Evolutionary conservation across 2,113 vertebrate genomes (phyloP).

Genomic region (Erythrolamprus reginae): DNA sequence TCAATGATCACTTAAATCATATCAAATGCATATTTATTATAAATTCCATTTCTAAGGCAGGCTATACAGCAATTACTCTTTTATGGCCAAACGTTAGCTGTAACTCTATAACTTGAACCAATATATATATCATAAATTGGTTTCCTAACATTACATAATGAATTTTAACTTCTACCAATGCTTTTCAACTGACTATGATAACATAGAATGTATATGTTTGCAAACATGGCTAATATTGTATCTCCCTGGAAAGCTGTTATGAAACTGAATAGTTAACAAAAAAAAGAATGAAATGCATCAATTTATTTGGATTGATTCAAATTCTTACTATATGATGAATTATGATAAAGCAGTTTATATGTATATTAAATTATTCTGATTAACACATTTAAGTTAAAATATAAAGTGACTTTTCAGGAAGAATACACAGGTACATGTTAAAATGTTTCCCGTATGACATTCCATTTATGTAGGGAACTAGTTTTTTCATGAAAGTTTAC

Average conservation of each 20-base stretch:
- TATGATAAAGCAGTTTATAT: neutral
- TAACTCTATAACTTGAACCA: neutral
- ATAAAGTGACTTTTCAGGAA: neutral
- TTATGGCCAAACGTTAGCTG: neutral
- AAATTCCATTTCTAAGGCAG: neutral
- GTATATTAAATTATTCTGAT: neutral
- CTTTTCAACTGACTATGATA: neutral
- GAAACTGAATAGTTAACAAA: neutral
- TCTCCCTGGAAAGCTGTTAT: constrained; percentile 3
- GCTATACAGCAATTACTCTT: neutral
- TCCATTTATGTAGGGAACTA: neutral
- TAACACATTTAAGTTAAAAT: constrained; percentile 4
- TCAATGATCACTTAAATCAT: neutral
- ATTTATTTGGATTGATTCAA: constrained; percentile 36
- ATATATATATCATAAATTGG: neutral
- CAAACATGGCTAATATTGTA: neutral
- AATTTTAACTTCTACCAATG: neutral
- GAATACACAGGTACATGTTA: neutral
- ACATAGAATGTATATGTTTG: neutral
- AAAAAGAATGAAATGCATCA: constrained; percentile 35
- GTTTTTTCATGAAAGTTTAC: neutral
- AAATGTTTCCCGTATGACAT: neutral
- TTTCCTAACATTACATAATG: neutral
- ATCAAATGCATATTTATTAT: neutral
- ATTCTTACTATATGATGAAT: constrained; percentile 28